These are phyloP conservation scores for Hypomecis punctinalis DNA, from an alignment of 2,888 invertebrate genomes.

Conservation along the genomic window DNA sequence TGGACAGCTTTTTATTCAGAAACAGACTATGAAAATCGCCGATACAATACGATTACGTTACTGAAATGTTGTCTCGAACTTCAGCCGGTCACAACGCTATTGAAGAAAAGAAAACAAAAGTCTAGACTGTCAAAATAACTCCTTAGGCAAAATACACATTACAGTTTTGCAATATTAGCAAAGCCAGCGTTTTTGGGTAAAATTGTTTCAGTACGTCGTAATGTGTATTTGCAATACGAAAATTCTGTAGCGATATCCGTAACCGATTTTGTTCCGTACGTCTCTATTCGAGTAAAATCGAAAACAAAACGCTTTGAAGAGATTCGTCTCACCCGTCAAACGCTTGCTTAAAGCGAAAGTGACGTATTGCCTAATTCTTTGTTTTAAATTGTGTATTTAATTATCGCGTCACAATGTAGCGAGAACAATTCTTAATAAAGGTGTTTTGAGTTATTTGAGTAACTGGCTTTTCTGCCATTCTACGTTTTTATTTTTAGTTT, in stretches of 20 bases:
- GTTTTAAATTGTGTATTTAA: constrained; percentile 27
- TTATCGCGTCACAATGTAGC: constrained; percentile 14
- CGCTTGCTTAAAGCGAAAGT: constrained; percentile 42
- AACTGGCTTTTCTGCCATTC: not conserved
- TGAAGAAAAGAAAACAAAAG: too few species aligned
- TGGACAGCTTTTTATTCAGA: too few species aligned
- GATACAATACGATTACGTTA: too few species aligned
- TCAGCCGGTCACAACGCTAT: too few species aligned
- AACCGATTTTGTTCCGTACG: constrained; percentile 23
- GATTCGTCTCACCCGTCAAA: constrained; percentile 48
- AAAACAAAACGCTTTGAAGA: constrained; percentile 32
- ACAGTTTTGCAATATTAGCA: not conserved
- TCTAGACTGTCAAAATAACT: too few species aligned
- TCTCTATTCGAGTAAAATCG: constrained; percentile 21
- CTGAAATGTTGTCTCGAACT: too few species aligned
- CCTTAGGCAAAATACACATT: too few species aligned
- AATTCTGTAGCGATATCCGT: constrained; percentile 23
- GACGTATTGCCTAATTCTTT: constrained; percentile 29
- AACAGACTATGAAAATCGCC: too few species aligned
- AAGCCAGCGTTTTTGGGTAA: not conserved
- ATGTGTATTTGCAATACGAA: constrained; percentile 10
- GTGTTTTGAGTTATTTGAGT: not conserved
- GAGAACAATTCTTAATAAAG: constrained; percentile 23
- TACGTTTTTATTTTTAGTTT: not conserved
- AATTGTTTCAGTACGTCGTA: not conserved